These are phyloP conservation scores for Anthonomus grandis DNA, from an alignment of 1,140 invertebrate genomes.

Conservation along the genomic window DNA sequence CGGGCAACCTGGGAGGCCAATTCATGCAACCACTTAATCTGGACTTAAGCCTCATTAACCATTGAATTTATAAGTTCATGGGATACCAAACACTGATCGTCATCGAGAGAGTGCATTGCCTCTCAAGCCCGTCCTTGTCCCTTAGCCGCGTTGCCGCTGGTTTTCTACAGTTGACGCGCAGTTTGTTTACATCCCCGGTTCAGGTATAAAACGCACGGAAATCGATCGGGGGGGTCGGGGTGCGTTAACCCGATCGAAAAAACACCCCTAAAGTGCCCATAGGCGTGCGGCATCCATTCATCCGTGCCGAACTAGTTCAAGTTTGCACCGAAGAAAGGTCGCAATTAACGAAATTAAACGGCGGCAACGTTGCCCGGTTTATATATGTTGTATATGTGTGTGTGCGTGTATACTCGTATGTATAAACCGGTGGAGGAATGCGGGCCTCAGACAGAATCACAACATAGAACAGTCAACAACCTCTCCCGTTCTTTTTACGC, in stretches of 20 bases:
- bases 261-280: neutral
- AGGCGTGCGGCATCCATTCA: neutral
- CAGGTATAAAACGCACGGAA: neutral
- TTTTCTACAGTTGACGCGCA: neutral
- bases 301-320: neutral
- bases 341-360: conserved; percentile 14
- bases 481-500: conserved; percentile 33
- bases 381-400: conserved; percentile 23
- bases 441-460: conserved; percentile 41
- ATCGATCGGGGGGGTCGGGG: neutral
- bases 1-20: no score
- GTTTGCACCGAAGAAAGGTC: no score
- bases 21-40: no score
- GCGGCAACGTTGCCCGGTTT: conserved; percentile 15
- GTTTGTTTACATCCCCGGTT: neutral
- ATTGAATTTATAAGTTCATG: no score
- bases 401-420: conserved; percentile 27
- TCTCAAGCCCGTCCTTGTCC: conserved; percentile 15
- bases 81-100: no score
- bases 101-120: conserved; percentile 16
- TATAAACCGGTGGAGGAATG: conserved; percentile 40
- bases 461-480: conserved; percentile 40
- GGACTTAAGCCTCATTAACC: no score
- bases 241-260: neutral
- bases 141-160: conserved; percentile 10